Base-by-base conservation (phyloP, 1,140 invertebrate species). In the Trichogramma pretiosum region DNA sequence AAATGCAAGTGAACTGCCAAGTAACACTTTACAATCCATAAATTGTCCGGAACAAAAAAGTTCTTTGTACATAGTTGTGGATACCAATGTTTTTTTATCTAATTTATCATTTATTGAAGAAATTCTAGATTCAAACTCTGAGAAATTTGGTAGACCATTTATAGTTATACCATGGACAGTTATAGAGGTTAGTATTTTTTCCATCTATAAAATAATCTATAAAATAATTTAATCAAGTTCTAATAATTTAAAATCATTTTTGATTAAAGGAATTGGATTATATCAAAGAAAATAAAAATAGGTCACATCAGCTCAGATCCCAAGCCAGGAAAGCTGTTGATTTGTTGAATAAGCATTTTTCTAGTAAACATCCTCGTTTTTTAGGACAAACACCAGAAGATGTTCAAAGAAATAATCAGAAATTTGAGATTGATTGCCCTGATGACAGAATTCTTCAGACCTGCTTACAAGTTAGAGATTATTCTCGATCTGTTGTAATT, bases 71-170 rank as follows among this genome's bases (percentile, higher is more conserved):
- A 60, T 73, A 39, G 62, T 72, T 40, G 53, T 72, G 5, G 70
- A 73, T 45, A 73, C 70, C 44, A 73, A 73, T 51, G 68, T 73
- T n/a, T 70, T 70, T 55, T 46, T 73, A 2, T 58, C 64, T 24
- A 62, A 68, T 53, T 52, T 73, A 28, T 14, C 52, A 10, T 49
- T 49, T 33, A 28, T 73, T 16, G 52, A 61, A 46, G 37, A 61
- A 39, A 49, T 59, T n/a, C 54, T 56, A 37, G 62, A 66, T 34
- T 43, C 52, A 8, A 18, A 36, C 14, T 66, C 67, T 28, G 59
- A 54, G 16, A 59, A 33, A 13, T 63, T 61, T 48, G 60, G 61
- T 22, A 56, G 55, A 24, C 61, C 67, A n/a, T 49, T 63, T 10
- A 61, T 71, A 22, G 61, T 67, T 32, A 51, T 70, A 23, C 67